Conservation (phyloP, 2,113 vertebrate species). For the Kryptolebias marmoratus region DNA sequence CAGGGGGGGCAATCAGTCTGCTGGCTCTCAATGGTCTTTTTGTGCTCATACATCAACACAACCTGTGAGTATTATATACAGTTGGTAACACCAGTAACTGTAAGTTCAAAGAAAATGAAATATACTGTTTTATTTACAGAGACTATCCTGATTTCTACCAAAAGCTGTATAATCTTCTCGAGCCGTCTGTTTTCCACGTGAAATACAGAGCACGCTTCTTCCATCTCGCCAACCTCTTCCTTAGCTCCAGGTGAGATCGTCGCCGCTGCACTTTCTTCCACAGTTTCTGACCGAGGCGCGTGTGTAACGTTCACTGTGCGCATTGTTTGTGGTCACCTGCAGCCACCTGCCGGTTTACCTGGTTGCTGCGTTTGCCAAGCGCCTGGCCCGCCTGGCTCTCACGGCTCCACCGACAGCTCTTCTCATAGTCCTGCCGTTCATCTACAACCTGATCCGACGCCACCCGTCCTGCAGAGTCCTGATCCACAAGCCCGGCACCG, state of each 20-base stretch:
- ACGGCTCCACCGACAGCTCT: slow-evolving; percentile 88
- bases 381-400: slow-evolving; percentile 88
- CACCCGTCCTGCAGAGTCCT: slow-evolving; percentile 90
- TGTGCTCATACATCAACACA: slow-evolving; percentile 93
- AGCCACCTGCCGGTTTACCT: slow-evolving; percentile 93
- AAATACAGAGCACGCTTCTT: slow-evolving; percentile 96
- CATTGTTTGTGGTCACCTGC: slow-evolving; percentile 12
- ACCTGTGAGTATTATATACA: slow-evolving; percentile 87
- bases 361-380: slow-evolving; percentile 93
- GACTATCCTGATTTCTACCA: slow-evolving; percentile 97
- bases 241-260: slow-evolving; percentile 89
- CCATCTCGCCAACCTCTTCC: slow-evolving; percentile 88
- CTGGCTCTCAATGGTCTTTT: slow-evolving; percentile 95
- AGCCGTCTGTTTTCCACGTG: slow-evolving; percentile 90
- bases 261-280: neutral
- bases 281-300: neutral
- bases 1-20: slow-evolving; percentile 95
- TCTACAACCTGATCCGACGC: slow-evolving; percentile 92
- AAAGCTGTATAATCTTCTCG: slow-evolving; percentile 92
- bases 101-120: no score
- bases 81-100: neutral
- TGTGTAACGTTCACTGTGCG: neutral
- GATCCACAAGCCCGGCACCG: slow-evolving; percentile 84
- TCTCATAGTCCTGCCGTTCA: slow-evolving; percentile 90
- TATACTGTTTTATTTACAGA: slow-evolving; percentile 67